Evolutionary conservation across 2,113 vertebrate genomes (phyloP).

Genomic region (Perca fluviatilis): DNA sequence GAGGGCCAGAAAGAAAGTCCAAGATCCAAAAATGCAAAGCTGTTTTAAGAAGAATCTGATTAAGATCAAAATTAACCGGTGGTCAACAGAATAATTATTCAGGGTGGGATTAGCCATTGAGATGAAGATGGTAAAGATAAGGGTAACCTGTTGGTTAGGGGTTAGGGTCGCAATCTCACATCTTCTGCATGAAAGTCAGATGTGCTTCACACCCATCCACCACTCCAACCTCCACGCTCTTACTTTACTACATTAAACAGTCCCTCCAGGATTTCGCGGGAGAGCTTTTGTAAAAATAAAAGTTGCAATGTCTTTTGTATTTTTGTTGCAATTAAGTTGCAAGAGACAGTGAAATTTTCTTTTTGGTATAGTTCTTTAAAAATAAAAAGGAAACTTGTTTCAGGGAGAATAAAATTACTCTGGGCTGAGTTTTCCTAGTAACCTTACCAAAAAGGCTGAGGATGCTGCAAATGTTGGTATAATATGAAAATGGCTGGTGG

Average conservation of each 20-base stretch:
- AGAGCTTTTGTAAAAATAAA: too few species aligned
- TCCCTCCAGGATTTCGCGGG: too few species aligned
- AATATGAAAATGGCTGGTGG: too few species aligned
- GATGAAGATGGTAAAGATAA: neutral
- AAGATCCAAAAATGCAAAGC: neutral
- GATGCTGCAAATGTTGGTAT: too few species aligned
- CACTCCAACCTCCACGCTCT: neutral
- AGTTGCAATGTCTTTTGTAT: too few species aligned
- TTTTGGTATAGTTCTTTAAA: too few species aligned
- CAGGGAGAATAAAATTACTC: too few species aligned
- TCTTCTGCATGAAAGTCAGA: neutral
- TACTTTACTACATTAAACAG: neutral
- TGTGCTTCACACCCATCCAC: neutral
- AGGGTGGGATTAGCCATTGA: neutral
- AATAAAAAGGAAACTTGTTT: too few species aligned
- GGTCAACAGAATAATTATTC: neutral
- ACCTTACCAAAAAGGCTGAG: too few species aligned
- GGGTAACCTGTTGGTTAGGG: neutral
- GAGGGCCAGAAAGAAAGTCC: neutral
- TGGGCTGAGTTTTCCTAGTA: too few species aligned
- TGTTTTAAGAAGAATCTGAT: neutral
- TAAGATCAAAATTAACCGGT: neutral
- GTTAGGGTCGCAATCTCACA: neutral
- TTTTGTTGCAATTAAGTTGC: too few species aligned
- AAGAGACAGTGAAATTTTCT: too few species aligned